These are phyloP conservation scores for Apogon talboti DNA, from an alignment of 2,797 vertebrate species.

Conservation along the genomic window DNA sequence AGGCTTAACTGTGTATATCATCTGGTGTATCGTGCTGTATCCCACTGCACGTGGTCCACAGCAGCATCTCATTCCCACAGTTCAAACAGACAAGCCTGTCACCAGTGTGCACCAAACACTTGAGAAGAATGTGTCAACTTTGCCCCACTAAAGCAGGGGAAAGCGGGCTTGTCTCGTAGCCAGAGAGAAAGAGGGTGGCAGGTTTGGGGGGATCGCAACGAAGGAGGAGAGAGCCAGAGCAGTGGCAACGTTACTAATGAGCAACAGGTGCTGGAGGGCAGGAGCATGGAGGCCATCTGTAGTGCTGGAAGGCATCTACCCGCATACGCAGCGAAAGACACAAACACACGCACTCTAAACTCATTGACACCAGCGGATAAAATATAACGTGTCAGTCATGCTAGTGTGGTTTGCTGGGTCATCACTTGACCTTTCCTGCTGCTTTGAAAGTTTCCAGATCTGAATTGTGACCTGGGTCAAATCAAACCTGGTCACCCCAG, in stretches of 20 bases:
- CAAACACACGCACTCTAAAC: constrained; percentile 68
- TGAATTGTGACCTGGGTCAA: constrained; percentile 60
- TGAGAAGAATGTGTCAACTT: constrained; percentile 74
- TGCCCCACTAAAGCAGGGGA: constrained; percentile 64
- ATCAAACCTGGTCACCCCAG: constrained; percentile 56
- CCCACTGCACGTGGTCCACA: constrained; percentile 9
- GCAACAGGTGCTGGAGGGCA: constrained; percentile 78
- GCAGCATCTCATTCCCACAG: constrained; percentile 51
- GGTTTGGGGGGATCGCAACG: constrained; percentile 31
- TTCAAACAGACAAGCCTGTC: constrained; percentile 64
- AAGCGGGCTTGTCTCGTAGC: constrained; percentile 39
- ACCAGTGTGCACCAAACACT: constrained; percentile 62
- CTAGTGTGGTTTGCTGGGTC: constrained; percentile 62
- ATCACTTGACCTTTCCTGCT: constrained; percentile 70
- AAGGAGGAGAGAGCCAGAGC: constrained; percentile 59
- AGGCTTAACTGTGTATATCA: constrained; percentile 1
- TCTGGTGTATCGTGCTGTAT: constrained; percentile 30
- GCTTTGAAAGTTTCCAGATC: constrained; percentile 72
- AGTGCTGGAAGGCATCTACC: constrained; percentile 63
- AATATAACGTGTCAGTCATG: constrained; percentile 70
- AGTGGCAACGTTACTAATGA: constrained; percentile 80
- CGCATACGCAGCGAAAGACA: constrained; percentile 61
- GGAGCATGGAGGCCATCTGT: constrained; percentile 71
- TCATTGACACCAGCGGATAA: constrained; percentile 73
- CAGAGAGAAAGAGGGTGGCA: constrained; percentile 38